Conservation (phyloP, 2,113 vertebrate species). For the Hyperopisus bebe region DNA sequence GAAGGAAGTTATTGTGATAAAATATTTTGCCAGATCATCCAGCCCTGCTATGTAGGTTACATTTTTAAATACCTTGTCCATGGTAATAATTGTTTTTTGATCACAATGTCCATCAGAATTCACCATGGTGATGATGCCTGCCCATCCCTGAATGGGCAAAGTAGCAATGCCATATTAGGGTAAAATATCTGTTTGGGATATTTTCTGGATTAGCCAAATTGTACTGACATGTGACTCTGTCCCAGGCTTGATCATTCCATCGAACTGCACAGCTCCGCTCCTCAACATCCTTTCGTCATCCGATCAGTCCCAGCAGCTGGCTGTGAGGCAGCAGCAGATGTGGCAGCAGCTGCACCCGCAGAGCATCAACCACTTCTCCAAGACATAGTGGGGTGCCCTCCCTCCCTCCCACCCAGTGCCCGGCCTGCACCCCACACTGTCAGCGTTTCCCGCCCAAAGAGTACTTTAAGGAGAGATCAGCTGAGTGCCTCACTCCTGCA, state of each 20-base stretch:
- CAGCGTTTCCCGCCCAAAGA: conserved; percentile 83
- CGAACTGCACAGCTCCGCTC: conserved; percentile 84
- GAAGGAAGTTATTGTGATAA: neutral
- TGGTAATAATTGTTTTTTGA: neutral
- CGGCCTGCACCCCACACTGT: conserved; percentile 31
- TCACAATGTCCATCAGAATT: neutral
- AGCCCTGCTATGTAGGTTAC: neutral
- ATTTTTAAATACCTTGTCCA: neutral
- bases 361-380: conserved; percentile 80
- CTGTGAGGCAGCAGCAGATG: conserved; percentile 92
- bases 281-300: conserved; percentile 92
- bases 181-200: neutral
- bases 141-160: neutral
- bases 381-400: conserved; percentile 47
- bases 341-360: conserved; percentile 97
- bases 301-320: conserved; percentile 93
- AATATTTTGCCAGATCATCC: neutral
- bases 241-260: conserved; percentile 91
- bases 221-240: neutral
- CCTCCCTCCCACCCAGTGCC: neutral
- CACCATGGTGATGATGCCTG: neutral
- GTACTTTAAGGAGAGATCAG: conserved; percentile 62
- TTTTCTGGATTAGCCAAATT: neutral
- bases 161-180: neutral
- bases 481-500: conserved; percentile 36